Evolutionary conservation across 2,888 invertebrate species (phyloP), one percentile per base, ranked within the genome.

Genomic region (Nomada goodeniana): DNA sequence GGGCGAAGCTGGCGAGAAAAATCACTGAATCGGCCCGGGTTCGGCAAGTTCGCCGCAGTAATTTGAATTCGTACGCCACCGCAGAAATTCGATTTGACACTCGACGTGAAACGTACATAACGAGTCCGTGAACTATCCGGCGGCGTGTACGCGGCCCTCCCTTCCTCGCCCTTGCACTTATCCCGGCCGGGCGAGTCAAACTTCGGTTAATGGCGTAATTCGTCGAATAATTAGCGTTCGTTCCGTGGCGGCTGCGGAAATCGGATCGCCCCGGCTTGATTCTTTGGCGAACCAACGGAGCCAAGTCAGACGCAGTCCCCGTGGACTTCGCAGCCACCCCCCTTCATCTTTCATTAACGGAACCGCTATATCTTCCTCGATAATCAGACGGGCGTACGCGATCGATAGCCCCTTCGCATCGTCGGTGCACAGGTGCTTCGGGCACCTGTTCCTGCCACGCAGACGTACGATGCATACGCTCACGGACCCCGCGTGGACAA

Each of bases 31-130:
- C 70, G 74, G 82, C 76, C 65, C 63, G 75, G 75, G 74, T 72
- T 82, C 61, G 55, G 76, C 65, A 83, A 88, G 81, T 83, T 86
- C 64, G 69, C 60, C 79, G 76, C 77, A 87, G 87, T 87, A 86
- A 88, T 88, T 88, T 85, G 81, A 88, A 88, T 88, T 88, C 83
- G 88, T 47, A 67, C 79, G 70, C 79, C 80, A 83, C 88, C 87
- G 81, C 87, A 78, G 89, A 88, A 88, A 88, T 88, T 87, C 87
- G 87, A 89, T 88, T 88, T 87, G 85, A 88, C 85, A 87, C 80
- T 83, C 87, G 85, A 86, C 82, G 80, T 83, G 88, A 89, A 89
- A 89, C 78, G 89, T 86, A 83, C 84, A 84, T 88, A 88, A 88
- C 88, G 89, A 88, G 81, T 89, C 85, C 75, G 73, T 65, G 78